Evolutionary conservation across 2,113 vertebrate genomes (phyloP), one percentile per base, ranked within the genome.

Genomic region (Amblyornis subalaris): DNA sequence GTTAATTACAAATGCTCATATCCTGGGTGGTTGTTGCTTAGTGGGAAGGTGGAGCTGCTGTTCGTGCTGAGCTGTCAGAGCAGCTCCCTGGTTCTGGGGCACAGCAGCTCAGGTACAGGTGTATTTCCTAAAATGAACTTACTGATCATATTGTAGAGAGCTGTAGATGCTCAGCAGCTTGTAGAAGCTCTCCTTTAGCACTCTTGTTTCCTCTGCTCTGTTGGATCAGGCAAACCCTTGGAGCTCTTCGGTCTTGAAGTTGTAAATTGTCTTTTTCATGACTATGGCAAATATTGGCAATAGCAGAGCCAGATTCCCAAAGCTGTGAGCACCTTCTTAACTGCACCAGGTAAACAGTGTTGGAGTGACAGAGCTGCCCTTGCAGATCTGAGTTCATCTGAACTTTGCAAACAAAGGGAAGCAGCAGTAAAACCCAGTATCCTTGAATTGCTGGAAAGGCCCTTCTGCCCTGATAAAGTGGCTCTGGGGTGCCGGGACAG

Each of bases 271-370:
- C 7, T 29, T 87, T 61, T 11, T 48, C 1, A 1, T 44, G 28
- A 20, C 17, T 6, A 4, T 48, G 71, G 28, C 31, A 20, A 72
- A 16, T 17, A 2, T 1, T 23, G 77, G 61, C 25, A 10, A 0
- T 3, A 5, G 28, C 42, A 31, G 26, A 36, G 44, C 29, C 26
- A 2, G 1, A 7, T 40, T 62, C 77, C 77, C 65, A 12, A 6
- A 60, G 60, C 51, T n/a, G 9, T 1, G 7, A 28, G 4, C 17
- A 0, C 8, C 5, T n/a, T 9, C 5, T 40, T 7, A 6, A 4
- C 36, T 28, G 55, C n/a, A 0, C 26, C 9, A 18, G 42, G 14
- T 31, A 1, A 31, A 3, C 9, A 6, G 1, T 0, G 2, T 0
- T 26, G 66, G 44, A 17, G 45, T 16, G 31, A 4, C 13, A 7